Evolutionary conservation across 2,113 vertebrate genomes (phyloP).

Genomic region (Aegypius monachus): DNA sequence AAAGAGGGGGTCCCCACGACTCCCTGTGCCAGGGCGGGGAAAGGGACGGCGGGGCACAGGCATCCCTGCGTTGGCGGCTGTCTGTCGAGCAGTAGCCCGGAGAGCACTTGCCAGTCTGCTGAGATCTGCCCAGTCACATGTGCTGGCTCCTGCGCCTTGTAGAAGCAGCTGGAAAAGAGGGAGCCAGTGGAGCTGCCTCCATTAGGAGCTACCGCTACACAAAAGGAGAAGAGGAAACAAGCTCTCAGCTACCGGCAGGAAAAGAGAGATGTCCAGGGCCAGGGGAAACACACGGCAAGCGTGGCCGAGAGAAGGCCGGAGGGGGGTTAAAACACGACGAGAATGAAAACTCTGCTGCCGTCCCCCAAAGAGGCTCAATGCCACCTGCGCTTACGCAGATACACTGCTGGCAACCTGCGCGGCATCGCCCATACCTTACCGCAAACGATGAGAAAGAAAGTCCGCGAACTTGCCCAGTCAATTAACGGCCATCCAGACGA

Average conservation of each 20-base stretch:
- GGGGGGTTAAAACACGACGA: neutral
- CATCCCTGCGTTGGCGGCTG: neutral
- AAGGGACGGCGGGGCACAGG: no score
- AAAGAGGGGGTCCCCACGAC: neutral
- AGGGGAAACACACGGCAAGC: neutral
- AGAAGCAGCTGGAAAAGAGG: slow-evolving; percentile 61
- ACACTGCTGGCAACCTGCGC: neutral
- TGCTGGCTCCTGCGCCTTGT: slow-evolving; percentile 33
- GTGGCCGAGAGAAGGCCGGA: neutral
- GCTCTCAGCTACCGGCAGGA: neutral
- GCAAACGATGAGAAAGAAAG: neutral
- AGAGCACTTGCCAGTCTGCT: neutral
- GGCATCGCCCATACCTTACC: neutral
- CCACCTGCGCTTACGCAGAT: neutral
- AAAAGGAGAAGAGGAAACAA: slow-evolving; percentile 52
- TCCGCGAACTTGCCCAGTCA: neutral
- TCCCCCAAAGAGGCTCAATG: neutral
- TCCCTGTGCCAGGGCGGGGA: neutral
- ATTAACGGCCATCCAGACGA: neutral
- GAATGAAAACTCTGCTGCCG: neutral
- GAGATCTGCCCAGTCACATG: slow-evolving; percentile 53
- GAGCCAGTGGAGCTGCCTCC: slow-evolving; percentile 52
- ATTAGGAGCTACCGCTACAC: slow-evolving; percentile 48
- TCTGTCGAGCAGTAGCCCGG: neutral
- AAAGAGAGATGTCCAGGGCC: neutral